Conservation (phyloP, 1,140 invertebrate species). For the Pachypeltis micranthus region DNA sequence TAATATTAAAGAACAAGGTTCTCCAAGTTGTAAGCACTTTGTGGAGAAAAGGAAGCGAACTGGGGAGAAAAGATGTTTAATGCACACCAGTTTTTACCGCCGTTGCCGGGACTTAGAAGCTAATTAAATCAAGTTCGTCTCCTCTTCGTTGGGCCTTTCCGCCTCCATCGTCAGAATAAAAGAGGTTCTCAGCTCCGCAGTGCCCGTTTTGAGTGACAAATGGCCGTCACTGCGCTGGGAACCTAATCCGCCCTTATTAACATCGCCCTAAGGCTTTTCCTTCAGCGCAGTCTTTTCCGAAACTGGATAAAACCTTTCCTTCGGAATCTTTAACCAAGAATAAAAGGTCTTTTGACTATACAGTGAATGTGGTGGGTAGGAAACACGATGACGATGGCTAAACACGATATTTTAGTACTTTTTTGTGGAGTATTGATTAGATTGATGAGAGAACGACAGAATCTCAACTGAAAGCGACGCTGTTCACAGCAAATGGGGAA, state of each 20-base stretch:
- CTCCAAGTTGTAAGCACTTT: slow-evolving; percentile 1
- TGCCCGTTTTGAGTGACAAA: background rate
- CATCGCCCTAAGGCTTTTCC: background rate
- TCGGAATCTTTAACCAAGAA: too few species aligned
- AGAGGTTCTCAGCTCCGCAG: background rate
- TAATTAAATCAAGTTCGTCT: slow-evolving; percentile 5
- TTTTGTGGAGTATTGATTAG: too few species aligned
- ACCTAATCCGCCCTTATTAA: slow-evolving; percentile 9
- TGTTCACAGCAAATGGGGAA: too few species aligned
- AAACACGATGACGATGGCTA: too few species aligned
- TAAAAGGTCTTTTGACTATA: too few species aligned
- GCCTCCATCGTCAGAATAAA: background rate
- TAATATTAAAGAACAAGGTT: slow-evolving; percentile 6
- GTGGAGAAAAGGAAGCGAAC: background rate
- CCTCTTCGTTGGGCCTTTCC: background rate
- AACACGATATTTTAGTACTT: too few species aligned
- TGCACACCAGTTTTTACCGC: slow-evolving; percentile 8
- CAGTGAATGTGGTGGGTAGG: too few species aligned
- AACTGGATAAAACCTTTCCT: background rate
- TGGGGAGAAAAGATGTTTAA: background rate
- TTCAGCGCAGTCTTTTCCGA: background rate
- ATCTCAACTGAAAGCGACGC: too few species aligned
- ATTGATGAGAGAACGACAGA: too few species aligned
- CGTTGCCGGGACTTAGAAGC: background rate
- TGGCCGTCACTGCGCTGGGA: background rate